Base-by-base conservation (phyloP, 2,797 vertebrate species). In the Sebastes trivittatus region DNA sequence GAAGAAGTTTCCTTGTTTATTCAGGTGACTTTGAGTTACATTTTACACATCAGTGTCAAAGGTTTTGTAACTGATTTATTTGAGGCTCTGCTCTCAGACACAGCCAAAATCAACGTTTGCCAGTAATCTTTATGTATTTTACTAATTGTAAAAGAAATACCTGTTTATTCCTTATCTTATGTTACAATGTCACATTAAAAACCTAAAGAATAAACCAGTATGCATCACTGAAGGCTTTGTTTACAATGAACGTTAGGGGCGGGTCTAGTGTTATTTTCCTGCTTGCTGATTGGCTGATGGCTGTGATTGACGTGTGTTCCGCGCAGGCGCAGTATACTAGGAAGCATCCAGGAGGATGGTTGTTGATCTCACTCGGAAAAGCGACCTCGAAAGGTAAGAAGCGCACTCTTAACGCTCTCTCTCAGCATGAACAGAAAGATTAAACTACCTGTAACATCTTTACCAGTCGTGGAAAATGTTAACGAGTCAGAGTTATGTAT, bases 301-400 rank as follows among this genome's bases (percentile, higher is more conserved):
- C 0, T 0, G 6, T 62, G 82, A 75, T 3, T 68, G 89, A 67
- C 70, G 0, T 18, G 3, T 8, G 1, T 0, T 34, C 0, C 1
- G 83, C 89, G 91, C 93, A 83, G 0, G 87, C 88, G 92, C 87
- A 56, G 2, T 11, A 29, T 1, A 75, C 27, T n/a, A 71, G 81
- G 84, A 93, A 91, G 79, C 38, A 0, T 75, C 49, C 13, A 5
- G 54, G 11, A 36, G 34, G 32, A 81, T 82, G 75, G 42, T n/a
- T 23, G 36, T 54, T 63, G 30, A 54, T 32, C 71, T 59, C 8
- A 61, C 4, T 38, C 46, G 80, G 62, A 87, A 62, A 62, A 75
- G 32, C 25, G 36, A 14, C 22, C 20, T 1, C 22, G n/a, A 80
- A 78, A 89, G 91, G 92, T 94, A 90, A 91, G 75, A 13, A 54